phyloP scores from a whole-genome alignment of 2,113 vertebrate genomes.

The Illadopsis cleaveri region DNA sequence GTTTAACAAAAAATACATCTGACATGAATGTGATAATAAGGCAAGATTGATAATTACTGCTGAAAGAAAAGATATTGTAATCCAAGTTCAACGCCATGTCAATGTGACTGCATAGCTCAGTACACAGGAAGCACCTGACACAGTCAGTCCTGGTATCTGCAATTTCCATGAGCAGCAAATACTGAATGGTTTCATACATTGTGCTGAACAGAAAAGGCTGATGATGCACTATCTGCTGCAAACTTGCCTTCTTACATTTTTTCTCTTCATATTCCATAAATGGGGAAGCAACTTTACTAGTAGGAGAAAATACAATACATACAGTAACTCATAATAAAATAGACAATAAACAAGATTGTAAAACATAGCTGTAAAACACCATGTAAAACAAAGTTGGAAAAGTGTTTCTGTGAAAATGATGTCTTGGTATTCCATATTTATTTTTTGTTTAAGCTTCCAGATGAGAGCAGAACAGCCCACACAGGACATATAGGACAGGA shows the following conservation, averaged over 20 bases:
- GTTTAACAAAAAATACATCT: not conserved
- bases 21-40: not conserved
- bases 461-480: not conserved
- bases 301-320: not conserved
- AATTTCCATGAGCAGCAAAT: not conserved
- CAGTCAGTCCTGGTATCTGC: not conserved
- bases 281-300: not conserved
- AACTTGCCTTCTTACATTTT: not conserved
- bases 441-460: not conserved
- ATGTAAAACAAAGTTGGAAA: not conserved
- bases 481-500: not conserved
- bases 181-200: not conserved
- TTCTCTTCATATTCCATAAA: not conserved
- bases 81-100: not conserved
- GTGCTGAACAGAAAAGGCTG: not conserved
- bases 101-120: not conserved
- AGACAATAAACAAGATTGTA: not conserved
- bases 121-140: not conserved
- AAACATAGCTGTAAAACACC: not conserved
- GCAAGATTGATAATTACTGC: not conserved
- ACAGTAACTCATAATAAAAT: not conserved
- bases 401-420: not conserved
- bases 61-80: not conserved
- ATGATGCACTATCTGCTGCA: not conserved
- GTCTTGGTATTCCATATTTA: not conserved